Evolutionary conservation across 2,888 invertebrate species (phyloP).

Genomic region (Pogonocherus hispidulus): DNA sequence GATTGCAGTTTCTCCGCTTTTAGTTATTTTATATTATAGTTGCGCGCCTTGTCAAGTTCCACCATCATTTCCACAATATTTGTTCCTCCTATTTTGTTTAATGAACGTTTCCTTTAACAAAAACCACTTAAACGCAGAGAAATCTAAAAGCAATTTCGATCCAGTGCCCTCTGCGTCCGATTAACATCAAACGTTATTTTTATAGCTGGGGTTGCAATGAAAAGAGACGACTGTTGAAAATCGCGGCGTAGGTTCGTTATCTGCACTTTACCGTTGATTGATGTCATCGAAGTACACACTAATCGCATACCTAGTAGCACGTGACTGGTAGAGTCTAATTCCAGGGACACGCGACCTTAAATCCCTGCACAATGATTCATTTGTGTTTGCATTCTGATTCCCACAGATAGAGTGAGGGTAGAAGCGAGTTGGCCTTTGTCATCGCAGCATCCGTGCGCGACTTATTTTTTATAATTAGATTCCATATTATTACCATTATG

Average conservation of each 20-base stretch:
- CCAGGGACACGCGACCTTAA: constrained; percentile 63
- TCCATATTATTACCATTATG: constrained; percentile 56
- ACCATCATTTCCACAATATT: too few species aligned
- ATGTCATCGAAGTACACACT: constrained; percentile 63
- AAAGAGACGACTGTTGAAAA: constrained; percentile 49
- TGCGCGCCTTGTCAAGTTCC: too few species aligned
- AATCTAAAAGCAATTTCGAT: constrained; percentile 17
- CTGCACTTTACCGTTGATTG: constrained; percentile 65
- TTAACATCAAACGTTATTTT: constrained; percentile 36
- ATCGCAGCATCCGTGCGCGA: constrained; percentile 57
- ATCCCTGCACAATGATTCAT: constrained; percentile 66
- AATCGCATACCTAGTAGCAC: constrained; percentile 66
- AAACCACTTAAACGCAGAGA: neutral
- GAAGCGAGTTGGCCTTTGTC: constrained; percentile 41
- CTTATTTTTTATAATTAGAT: constrained; percentile 67
- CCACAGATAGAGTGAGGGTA: constrained; percentile 59
- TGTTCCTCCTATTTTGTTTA: too few species aligned
- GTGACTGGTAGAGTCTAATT: constrained; percentile 62
- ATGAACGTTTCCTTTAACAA: neutral
- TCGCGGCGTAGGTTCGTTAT: constrained; percentile 62
- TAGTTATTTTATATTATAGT: too few species aligned
- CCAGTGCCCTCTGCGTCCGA: constrained; percentile 13
- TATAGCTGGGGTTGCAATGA: constrained; percentile 27
- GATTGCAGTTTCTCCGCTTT: too few species aligned
- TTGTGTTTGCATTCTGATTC: constrained; percentile 64